phyloP scores from a whole-genome alignment of 2,888 invertebrate species.

The Alviniconcha strummeri region DNA sequence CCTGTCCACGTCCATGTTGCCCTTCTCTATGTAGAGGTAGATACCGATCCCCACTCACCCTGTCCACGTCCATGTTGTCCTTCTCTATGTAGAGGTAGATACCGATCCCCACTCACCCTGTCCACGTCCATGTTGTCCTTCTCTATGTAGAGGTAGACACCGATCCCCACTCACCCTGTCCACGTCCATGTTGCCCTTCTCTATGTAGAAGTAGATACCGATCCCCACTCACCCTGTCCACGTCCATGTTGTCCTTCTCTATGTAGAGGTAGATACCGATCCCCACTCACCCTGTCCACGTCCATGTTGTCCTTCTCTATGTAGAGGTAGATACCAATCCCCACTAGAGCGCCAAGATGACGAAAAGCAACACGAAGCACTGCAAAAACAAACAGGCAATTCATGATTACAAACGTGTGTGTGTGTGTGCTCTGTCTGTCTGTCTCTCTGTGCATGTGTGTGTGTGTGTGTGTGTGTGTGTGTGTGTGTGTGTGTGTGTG shows the following conservation, averaged over 20 bases:
- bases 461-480: too few relatives aligned
- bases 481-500: too few relatives aligned
- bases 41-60: slow-evolving; percentile 81
- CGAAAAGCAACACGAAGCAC: slow-evolving; percentile 85
- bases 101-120: not conserved
- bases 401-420: too few relatives aligned
- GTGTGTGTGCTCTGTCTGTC: too few relatives aligned
- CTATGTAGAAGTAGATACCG: slow-evolving; percentile 84
- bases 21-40: slow-evolving; percentile 84
- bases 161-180: slow-evolving; percentile 13
- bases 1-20: slow-evolving; percentile 67
- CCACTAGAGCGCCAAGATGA: slow-evolving; percentile 85
- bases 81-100: slow-evolving; percentile 84
- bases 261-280: too few relatives aligned
- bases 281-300: slow-evolving; percentile 74
- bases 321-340: slow-evolving; percentile 86
- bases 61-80: slow-evolving; percentile 72
- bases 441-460: too few relatives aligned
- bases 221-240: slow-evolving; percentile 25
- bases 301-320: slow-evolving; percentile 79
- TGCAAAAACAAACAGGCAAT: slow-evolving; percentile 69
- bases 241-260: slow-evolving; percentile 77
- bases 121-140: slow-evolving; percentile 75
- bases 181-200: slow-evolving; percentile 76
- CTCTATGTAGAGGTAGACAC: slow-evolving; percentile 84